Conservation (phyloP, 2,888 invertebrate genomes). For the Apamea sordens region DNA sequence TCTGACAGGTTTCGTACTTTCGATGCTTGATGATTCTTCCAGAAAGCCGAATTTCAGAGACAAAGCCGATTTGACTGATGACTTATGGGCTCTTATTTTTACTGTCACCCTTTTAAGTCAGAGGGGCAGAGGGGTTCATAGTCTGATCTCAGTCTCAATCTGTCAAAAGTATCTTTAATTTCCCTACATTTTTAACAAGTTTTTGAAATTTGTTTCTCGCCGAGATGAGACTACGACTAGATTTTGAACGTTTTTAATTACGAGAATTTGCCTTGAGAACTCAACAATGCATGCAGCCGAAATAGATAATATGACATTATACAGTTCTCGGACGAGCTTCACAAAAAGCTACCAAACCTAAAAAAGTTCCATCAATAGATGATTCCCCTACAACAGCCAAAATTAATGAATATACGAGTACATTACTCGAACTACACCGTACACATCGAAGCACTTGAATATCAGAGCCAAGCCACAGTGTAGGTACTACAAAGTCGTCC, state of each 20-base stretch:
- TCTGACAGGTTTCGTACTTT: background rate
- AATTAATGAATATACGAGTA: slow-evolving; percentile 1
- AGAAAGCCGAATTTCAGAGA: too few species aligned
- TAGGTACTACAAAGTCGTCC: slow-evolving; percentile 28
- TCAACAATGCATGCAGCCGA: background rate
- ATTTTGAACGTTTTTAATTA: too few species aligned
- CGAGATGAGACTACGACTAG: too few species aligned
- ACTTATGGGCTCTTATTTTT: background rate
- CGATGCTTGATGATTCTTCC: too few species aligned
- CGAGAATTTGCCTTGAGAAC: too few species aligned
- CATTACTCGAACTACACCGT: background rate
- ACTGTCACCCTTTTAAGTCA: background rate
- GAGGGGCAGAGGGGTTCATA: too few species aligned
- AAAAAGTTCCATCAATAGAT: background rate
- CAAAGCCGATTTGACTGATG: background rate
- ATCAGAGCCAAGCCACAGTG: slow-evolving; percentile 21
- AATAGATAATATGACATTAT: too few species aligned
- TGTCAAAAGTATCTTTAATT: too few species aligned
- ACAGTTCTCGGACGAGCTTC: background rate
- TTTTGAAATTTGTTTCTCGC: too few species aligned
- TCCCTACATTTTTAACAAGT: too few species aligned
- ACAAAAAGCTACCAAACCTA: background rate
- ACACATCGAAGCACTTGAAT: slow-evolving; percentile 26
- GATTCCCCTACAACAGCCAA: background rate
- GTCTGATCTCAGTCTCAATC: too few species aligned